Conservation (phyloP, 2,113 vertebrate genomes). For the Asarcornis scutulata region DNA sequence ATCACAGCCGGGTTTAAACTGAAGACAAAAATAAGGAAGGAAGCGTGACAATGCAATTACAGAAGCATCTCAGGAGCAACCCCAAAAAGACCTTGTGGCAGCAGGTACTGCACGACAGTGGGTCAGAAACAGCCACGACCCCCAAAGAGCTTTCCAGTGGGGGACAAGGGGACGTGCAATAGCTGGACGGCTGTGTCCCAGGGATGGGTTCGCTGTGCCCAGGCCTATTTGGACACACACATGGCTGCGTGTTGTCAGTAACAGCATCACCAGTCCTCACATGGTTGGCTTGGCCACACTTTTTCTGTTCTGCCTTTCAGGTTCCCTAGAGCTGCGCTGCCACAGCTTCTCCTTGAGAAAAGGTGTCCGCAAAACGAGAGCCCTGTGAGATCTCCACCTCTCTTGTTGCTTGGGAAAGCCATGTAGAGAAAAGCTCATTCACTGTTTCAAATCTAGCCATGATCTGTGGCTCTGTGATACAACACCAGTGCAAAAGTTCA, state of each 20-base stretch:
- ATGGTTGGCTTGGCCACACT: background rate
- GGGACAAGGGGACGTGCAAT: background rate
- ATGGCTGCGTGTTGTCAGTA: background rate
- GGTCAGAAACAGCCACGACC: background rate
- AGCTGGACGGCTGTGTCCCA: background rate
- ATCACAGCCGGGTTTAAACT: background rate
- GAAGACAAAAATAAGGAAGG: slow-evolving; percentile 2
- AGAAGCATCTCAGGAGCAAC: background rate
- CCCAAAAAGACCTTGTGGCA: background rate
- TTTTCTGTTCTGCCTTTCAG: background rate
- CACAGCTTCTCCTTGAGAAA: background rate
- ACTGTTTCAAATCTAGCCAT: background rate
- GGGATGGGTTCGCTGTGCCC: background rate
- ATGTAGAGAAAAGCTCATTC: too few relatives aligned
- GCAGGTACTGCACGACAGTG: background rate
- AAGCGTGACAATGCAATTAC: background rate
- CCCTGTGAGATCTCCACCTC: background rate
- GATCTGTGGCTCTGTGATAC: background rate
- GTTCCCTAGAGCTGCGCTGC: background rate
- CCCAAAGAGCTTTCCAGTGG: background rate
- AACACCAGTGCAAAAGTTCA: background rate
- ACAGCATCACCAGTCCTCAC: too few relatives aligned
- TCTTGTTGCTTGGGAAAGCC: background rate
- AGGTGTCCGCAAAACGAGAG: background rate
- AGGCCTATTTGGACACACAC: background rate